phyloP scores from a whole-genome alignment of 2,888 invertebrate species.

The Abrostola triplasia region DNA sequence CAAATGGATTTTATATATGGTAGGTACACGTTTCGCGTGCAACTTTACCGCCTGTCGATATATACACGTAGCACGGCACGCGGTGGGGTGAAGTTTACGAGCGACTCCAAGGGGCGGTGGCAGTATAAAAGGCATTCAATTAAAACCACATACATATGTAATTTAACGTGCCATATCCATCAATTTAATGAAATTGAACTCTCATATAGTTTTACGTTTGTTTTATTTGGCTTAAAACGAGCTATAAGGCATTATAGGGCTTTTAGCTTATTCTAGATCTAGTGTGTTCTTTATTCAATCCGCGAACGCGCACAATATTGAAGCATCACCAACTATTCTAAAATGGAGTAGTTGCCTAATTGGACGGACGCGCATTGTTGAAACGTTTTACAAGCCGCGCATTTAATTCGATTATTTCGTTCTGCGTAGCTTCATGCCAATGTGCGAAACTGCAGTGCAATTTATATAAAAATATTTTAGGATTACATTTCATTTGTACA shows the following conservation, averaged over 20 bases:
- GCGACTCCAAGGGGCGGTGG: conserved; percentile 16
- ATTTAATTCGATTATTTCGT: no score
- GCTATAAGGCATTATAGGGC: background rate
- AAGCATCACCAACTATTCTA: no score
- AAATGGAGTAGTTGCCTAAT: no score
- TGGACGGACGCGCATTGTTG: no score
- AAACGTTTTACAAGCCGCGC: no score
- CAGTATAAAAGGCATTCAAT: conserved; percentile 51
- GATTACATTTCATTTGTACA: no score
- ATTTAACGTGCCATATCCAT: conserved; percentile 45
- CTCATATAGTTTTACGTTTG: conserved; percentile 11
- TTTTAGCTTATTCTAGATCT: no score
- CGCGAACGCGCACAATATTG: no score
- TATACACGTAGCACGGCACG: conserved; percentile 9
- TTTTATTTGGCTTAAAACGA: background rate
- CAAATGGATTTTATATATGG: background rate
- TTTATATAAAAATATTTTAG: no score
- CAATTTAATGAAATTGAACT: conserved; percentile 44
- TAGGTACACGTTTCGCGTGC: background rate
- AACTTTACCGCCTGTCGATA: conserved; percentile 6
- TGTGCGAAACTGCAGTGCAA: no score
- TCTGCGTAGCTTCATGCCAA: no score
- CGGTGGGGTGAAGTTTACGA: conserved; percentile 36
- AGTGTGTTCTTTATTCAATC: no score
- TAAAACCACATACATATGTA: conserved; percentile 53